Evolutionary conservation across 2,888 invertebrate species (phyloP).

Genomic region (Xylota segnis): DNA sequence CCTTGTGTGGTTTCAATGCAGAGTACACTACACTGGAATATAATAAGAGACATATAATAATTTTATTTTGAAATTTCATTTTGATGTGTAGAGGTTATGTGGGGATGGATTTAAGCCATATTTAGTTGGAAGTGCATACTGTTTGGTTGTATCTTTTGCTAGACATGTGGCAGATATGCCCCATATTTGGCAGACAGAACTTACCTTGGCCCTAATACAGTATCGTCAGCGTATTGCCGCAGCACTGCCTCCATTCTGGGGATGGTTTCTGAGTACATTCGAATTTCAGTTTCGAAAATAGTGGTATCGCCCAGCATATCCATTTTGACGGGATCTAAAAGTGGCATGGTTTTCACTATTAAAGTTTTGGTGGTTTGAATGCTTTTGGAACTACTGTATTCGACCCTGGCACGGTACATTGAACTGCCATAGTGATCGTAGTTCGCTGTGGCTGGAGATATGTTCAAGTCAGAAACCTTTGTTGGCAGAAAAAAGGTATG

Average conservation of each 20-base stretch:
- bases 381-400: constrained; percentile 19
- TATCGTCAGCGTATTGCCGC: constrained; percentile 78
- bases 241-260: constrained; percentile 80
- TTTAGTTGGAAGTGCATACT: too few species aligned
- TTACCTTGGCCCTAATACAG: constrained; percentile 76
- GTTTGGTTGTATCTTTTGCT: too few species aligned
- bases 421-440: constrained; percentile 79
- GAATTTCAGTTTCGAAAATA: constrained; percentile 80
- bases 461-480: constrained; percentile 52
- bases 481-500: background rate
- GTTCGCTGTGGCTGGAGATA: constrained; percentile 75
- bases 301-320: constrained; percentile 77
- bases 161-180: too few species aligned
- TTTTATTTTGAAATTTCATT: background rate
- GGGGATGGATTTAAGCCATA: too few species aligned
- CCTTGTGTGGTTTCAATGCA: constrained; percentile 67
- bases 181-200: background rate
- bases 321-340: constrained; percentile 78
- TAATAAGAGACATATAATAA: background rate
- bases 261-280: constrained; percentile 80
- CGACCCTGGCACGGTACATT: constrained; percentile 77
- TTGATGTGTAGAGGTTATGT: too few species aligned
- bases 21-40: constrained; percentile 64
- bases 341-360: constrained; percentile 81
- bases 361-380: constrained; percentile 65